Conservation (phyloP, 1,140 invertebrate species). For the Bombus consobrinus region DNA sequence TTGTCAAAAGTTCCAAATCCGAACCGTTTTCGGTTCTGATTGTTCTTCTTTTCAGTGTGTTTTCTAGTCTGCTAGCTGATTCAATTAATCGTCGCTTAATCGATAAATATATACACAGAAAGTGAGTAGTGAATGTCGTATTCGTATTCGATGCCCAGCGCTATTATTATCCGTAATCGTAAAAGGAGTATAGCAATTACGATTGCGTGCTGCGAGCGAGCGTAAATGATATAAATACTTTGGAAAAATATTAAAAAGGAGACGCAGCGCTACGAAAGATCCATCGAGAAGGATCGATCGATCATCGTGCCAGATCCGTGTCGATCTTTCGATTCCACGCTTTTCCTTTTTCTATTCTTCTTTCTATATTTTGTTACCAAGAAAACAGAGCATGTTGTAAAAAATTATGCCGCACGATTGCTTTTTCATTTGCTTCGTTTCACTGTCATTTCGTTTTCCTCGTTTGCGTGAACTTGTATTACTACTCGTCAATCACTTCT, state of each 20-base stretch:
- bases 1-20: conserved; percentile 34
- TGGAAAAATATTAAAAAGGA: not conserved
- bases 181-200: conserved; percentile 10
- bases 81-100: conserved; percentile 42
- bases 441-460: not conserved
- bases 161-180: conserved; percentile 26
- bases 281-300: not conserved
- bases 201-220: not conserved
- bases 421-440: conserved; percentile 21
- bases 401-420: conserved; percentile 33
- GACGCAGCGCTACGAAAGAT: not conserved
- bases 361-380: not conserved
- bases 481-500: not conserved
- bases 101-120: conserved; percentile 3
- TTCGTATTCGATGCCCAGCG: conserved; percentile 10
- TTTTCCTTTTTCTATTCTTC: not conserved
- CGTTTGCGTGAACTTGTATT: not conserved
- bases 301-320: not conserved
- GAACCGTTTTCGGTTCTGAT: conserved; percentile 5
- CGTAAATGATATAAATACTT: not conserved
- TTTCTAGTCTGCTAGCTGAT: conserved; percentile 35
- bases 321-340: not conserved
- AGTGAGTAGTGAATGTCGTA: conserved; percentile 5
- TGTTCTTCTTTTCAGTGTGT: conserved; percentile 15
- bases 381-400: conserved; percentile 8